A percentile compares a stretch with the other conserved stretches of the same genome.
Conservation (phyloP, 2,113 vertebrate genomes). For the Tupaia tana region DNA sequence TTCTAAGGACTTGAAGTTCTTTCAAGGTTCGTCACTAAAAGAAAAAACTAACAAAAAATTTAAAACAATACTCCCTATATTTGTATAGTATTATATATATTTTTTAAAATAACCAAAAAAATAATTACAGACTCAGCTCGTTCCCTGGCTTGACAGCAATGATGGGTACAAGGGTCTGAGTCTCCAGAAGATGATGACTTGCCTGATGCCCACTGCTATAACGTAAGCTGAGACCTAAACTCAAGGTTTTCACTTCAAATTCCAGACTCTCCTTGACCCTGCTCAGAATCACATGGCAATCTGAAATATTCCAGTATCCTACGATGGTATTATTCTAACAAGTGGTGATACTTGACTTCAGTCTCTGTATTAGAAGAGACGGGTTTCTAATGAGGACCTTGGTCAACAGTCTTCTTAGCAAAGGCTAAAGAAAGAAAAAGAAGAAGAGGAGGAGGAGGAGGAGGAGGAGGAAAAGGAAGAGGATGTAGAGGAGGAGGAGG, state of each 20-base stretch:
- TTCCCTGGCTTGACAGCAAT: neutral
- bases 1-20: neutral
- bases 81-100: neutral
- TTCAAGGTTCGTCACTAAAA: neutral
- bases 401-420: neutral
- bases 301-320: neutral
- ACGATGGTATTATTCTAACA: neutral
- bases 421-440: neutral
- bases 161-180: neutral
- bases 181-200: neutral
- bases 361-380: neutral
- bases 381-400: neutral
- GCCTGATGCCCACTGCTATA: neutral
- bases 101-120: neutral
- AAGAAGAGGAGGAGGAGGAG: neutral
- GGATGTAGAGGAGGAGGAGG: neutral
- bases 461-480: no score
- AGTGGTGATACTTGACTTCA: neutral
- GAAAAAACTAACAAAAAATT: neutral
- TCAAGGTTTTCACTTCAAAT: neutral
- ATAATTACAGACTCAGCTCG: no score
- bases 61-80: neutral
- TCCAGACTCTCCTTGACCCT: neutral
- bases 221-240: neutral
- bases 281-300: neutral